Base-by-base conservation (phyloP, 2,888 invertebrate genomes). In the Anoplius nigerrimus region DNA sequence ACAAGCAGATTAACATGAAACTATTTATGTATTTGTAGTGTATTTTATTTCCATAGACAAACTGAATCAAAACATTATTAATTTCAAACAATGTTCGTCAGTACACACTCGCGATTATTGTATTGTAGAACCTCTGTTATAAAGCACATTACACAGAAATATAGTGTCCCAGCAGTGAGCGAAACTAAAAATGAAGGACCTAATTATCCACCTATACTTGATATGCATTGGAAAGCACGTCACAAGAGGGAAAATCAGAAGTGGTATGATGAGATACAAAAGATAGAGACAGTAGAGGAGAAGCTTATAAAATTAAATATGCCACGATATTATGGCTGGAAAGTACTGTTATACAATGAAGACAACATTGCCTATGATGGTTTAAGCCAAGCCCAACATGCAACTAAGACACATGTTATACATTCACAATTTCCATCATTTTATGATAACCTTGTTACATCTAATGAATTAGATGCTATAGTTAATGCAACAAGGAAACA, bases 221-320 rank as follows among this genome's bases (percentile, higher is more conserved):
- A 95, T 82, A 71, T 90, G 6, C 92, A 93, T 0, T 87, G 82
- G 13, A 84, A 90, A 78, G 92, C 90, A 6, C 90, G 84, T 67
- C 89, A 89, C 66, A 86, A 89, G 79, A 90, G 92, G 52, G 85
- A 89, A 65, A 87, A 90, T 0, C 84, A 91, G 72, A 75, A 82
- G 1, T 89, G 91, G 87, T 89, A 93, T 80, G 90, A 93, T 16
- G 90, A 92, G 82, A 92, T 96, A 15, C 91, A 91, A 84, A 87
- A 90, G 0, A 81, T 94, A 13, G 91, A 92, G 65, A 95, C 95
- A 0, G 92, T 96, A 0, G 97, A 97, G 89, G 95, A 96, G 86
- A 97, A 97, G 84, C 91, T 95, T 79, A 92, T 95, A 60, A 95
- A 94, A 78, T 83, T 96, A 22, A 96, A 96, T 86, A 93, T 96